Percentiles rank a stretch among this genome's conserved stretches.
phyloP scores from a whole-genome alignment of 2,797 vertebrate genomes.

The Momotus momota region DNA sequence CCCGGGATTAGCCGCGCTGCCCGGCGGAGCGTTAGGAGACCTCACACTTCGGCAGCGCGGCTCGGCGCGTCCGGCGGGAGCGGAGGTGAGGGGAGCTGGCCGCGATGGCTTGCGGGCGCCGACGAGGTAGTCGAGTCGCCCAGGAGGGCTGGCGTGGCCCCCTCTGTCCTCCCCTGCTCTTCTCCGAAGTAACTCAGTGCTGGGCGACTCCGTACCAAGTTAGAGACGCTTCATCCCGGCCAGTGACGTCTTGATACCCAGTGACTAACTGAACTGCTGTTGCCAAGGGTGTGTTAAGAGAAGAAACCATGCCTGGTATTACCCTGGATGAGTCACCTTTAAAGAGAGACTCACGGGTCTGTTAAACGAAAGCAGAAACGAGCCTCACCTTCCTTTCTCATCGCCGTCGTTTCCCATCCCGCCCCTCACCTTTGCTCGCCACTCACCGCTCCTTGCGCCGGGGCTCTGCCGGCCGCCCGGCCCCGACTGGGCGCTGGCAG shows the following conservation, averaged over 20 bases:
- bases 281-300: conserved; percentile 60
- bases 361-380: not conserved
- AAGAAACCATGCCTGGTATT: conserved; percentile 34
- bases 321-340: conserved; percentile 58
- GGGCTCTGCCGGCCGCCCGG: rapidly evolving
- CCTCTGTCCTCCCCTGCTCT: not conserved
- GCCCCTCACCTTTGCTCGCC: not conserved
- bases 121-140: not conserved
- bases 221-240: not conserved
- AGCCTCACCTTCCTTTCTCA: not conserved
- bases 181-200: not conserved
- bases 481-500: not conserved
- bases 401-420: not conserved
- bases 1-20: not conserved
- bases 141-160: not conserved
- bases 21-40: not conserved
- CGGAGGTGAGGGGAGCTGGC: not conserved
- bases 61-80: not conserved
- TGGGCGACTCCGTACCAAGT: not conserved
- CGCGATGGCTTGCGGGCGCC: rapidly evolving
- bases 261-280: conserved; percentile 48
- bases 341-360: conserved; percentile 2
- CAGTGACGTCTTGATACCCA: conserved; percentile 27
- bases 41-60: rapidly evolving
- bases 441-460: not conserved